A percentile compares a stretch with the other conserved stretches of the same genome.
Conservation (phyloP, 2,888 invertebrate species). For the Ecliptopera silaceata region DNA sequence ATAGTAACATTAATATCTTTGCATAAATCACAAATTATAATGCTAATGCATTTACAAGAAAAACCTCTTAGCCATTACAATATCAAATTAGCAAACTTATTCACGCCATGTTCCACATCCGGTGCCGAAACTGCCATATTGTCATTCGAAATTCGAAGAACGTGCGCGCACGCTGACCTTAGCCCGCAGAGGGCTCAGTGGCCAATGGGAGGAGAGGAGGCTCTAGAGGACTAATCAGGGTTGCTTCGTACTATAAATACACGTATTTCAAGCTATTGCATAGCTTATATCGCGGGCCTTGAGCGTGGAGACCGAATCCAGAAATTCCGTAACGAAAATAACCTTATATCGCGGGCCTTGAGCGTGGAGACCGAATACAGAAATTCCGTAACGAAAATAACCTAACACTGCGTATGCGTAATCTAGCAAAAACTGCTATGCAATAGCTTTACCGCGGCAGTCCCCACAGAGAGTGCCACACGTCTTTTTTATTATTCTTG, state of each 20-base stretch:
- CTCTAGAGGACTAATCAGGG: slow-evolving; percentile 40
- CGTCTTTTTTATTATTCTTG: background rate
- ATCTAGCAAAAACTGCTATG: too few species aligned
- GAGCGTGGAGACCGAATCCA: too few species aligned
- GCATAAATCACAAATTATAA: background rate
- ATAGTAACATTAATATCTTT: background rate
- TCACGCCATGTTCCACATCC: slow-evolving; percentile 55
- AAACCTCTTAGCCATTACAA: slow-evolving; percentile 26
- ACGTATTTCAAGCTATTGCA: too few species aligned
- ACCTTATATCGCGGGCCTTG: too few species aligned
- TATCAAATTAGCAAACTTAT: slow-evolving; percentile 47
- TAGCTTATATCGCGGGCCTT: too few species aligned
- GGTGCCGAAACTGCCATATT: slow-evolving; percentile 58
- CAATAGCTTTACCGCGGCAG: too few species aligned
- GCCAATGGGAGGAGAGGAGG: slow-evolving; percentile 39
- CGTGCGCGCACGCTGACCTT: slow-evolving; percentile 67
- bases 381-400: too few species aligned
- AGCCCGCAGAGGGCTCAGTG: slow-evolving; percentile 51
- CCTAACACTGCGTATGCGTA: too few species aligned
- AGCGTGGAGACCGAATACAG: too few species aligned
- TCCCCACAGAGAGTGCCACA: too few species aligned
- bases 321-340: too few species aligned
- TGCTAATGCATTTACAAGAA: slow-evolving; percentile 17
- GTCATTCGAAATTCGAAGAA: slow-evolving; percentile 59
- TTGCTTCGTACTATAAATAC: slow-evolving; percentile 28